These are phyloP conservation scores for Amaurobius ferox DNA, from an alignment of 2,888 invertebrate species.

Conservation along the genomic window DNA sequence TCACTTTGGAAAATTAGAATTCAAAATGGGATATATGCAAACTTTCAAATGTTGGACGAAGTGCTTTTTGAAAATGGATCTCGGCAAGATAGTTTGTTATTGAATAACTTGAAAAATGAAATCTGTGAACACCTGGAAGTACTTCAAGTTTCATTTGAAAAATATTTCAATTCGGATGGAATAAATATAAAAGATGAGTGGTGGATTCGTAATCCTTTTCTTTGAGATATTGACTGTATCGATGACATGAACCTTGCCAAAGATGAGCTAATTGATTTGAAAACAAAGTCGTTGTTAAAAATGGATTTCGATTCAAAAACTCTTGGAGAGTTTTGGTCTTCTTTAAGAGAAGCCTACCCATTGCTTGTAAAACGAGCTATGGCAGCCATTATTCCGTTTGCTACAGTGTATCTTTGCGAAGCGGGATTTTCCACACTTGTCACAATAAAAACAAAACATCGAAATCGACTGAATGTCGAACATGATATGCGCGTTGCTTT, in stretches of 20 bases:
- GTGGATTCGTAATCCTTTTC: constrained; percentile 22
- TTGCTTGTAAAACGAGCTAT: constrained; percentile 49
- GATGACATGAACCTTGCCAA: constrained; percentile 53
- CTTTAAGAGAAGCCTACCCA: constrained; percentile 34
- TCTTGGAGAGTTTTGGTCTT: no score
- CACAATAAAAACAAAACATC: constrained; percentile 55
- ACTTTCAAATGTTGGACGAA: constrained; percentile 45
- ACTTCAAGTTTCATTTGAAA: no score
- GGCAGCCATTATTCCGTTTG: constrained; percentile 50
- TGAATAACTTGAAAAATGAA: no score
- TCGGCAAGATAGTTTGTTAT: no score
- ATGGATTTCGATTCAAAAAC: no score
- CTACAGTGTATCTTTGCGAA: constrained; percentile 56
- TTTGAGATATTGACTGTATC: constrained; percentile 42
- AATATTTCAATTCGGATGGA: no score
- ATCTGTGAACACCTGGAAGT: no score
- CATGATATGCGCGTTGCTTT: constrained; percentile 56
- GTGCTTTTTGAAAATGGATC: constrained; percentile 44
- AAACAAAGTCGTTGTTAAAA: constrained; percentile 46
- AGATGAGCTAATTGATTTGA: constrained; percentile 57
- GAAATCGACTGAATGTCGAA: constrained; percentile 51
- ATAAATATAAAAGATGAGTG: constrained; percentile 18
- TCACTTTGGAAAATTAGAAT: constrained; percentile 23
- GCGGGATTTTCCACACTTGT: constrained; percentile 53
- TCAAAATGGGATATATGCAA: constrained; percentile 38